A percentile compares a stretch with the other conserved stretches of the same genome.
Conservation (phyloP, 2,113 vertebrate species). For the Festucalex cinctus region DNA sequence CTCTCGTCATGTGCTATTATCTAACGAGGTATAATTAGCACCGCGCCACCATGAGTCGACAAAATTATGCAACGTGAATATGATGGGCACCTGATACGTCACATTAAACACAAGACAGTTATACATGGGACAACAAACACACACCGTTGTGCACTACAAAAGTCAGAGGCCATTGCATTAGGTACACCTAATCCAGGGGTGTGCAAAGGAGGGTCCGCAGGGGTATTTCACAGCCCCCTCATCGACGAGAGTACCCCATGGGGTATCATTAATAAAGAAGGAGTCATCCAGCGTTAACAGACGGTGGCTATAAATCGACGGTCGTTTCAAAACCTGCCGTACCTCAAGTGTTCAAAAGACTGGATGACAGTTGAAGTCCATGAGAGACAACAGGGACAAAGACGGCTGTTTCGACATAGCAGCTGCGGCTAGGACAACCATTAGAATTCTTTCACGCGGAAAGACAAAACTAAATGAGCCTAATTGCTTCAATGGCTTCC, state of each 20-base stretch:
- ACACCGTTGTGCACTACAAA: no score
- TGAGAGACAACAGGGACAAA: conserved; percentile 58
- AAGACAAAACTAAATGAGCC: conserved; percentile 1
- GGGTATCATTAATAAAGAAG: no score
- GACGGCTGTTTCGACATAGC: conserved; percentile 14
- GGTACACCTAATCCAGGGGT: no score
- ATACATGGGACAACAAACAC: background rate
- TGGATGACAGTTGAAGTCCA: conserved; percentile 36
- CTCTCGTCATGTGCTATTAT: conserved; percentile 69
- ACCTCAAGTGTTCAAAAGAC: conserved; percentile 31
- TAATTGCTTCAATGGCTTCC: background rate
- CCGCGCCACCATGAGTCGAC: conserved; percentile 72
- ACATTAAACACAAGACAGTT: conserved; percentile 54
- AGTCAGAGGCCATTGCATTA: background rate
- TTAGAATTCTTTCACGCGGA: conserved; percentile 31
- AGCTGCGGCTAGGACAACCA: background rate
- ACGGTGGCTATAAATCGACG: no score
- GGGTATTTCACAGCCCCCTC: no score
- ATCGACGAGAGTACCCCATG: no score
- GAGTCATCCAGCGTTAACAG: no score
- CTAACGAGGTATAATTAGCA: conserved; percentile 76
- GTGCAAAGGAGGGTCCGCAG: no score
- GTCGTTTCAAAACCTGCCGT: no score
- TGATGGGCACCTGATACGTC: conserved; percentile 53
- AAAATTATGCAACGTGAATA: conserved; percentile 77